phyloP scores from a whole-genome alignment of 53 echinoderm and acorn worm genomes.

The Mesocentrotus franciscanus region DNA sequence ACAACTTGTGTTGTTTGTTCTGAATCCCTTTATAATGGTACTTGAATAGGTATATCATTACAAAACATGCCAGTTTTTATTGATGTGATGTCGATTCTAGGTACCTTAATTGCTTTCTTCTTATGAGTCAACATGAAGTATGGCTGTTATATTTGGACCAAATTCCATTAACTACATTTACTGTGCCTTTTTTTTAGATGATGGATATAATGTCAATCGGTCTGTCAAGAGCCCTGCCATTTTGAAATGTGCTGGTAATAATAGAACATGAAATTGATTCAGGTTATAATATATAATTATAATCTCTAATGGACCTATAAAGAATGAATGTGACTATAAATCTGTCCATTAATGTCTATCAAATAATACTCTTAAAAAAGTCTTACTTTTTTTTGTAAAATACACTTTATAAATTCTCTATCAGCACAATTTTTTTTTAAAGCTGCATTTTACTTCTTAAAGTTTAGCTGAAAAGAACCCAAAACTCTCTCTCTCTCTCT shows the following conservation, averaged over 20 bases:
- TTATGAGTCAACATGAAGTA: constrained; percentile 22
- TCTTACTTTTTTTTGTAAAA: no score
- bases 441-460: neutral
- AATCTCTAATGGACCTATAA: no score
- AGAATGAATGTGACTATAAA: no score
- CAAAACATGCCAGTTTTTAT: neutral
- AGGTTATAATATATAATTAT: no score
- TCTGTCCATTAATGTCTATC: no score
- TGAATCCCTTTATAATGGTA: neutral
- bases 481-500: neutral
- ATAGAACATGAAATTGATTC: no score
- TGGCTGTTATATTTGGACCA: constrained; percentile 10
- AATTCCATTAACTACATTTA: constrained; percentile 33
- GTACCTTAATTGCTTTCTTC: constrained; percentile 20
- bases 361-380: no score
- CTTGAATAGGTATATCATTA: constrained; percentile 33
- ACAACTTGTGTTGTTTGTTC: neutral
- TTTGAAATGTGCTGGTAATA: neutral
- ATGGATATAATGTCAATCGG: neutral
- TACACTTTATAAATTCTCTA: no score
- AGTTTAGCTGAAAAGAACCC: neutral
- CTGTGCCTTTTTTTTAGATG: neutral
- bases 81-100: neutral
- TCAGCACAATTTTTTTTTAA: no score
- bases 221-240: neutral